phyloP scores from a whole-genome alignment of 2,797 vertebrate species.

The Momotus momota region DNA sequence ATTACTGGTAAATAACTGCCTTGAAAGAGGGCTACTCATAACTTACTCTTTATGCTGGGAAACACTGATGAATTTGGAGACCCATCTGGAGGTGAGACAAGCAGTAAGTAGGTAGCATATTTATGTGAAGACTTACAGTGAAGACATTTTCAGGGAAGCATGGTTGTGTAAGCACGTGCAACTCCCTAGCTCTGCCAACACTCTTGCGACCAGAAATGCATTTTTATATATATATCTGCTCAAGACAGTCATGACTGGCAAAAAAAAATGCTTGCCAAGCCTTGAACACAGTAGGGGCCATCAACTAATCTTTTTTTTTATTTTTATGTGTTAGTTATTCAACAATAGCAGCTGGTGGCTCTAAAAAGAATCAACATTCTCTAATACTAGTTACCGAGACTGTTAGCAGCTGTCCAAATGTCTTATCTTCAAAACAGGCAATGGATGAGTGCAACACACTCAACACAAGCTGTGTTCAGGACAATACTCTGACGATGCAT shows the following conservation, averaged over 20 bases:
- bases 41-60: not conserved
- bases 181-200: not conserved
- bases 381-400: not conserved
- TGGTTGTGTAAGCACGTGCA: not conserved
- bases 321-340: not conserved
- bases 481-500: not conserved
- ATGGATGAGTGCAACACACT: not conserved
- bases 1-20: not conserved
- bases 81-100: too few species aligned
- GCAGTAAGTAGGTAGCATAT: not conserved
- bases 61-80: too few species aligned
- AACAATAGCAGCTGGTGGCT: not conserved
- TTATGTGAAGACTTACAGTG: not conserved
- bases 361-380: not conserved
- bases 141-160: not conserved
- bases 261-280: not conserved
- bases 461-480: not conserved
- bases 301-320: not conserved
- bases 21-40: not conserved
- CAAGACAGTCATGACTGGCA: not conserved
- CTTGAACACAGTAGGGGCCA: rapidly evolving
- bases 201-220: not conserved
- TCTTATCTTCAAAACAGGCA: not conserved
- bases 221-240: not conserved
- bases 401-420: not conserved